A percentile compares a stretch with the other conserved stretches of the same genome.
phyloP scores from a whole-genome alignment of 2,797 vertebrate genomes.

The Ctenosaura bakeri region DNA sequence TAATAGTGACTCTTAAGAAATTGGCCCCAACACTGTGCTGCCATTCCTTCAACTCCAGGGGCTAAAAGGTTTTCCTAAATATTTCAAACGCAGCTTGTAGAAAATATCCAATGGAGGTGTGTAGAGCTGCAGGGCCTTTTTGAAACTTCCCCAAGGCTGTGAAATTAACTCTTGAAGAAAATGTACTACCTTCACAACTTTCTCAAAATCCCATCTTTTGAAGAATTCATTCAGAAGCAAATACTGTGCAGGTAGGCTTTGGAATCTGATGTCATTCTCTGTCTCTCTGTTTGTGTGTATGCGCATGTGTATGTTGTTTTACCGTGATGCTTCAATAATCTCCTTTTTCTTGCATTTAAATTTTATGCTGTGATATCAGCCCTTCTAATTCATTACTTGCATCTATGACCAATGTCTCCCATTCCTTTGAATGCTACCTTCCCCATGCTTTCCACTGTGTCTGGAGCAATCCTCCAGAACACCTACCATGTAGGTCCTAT shows the following conservation, averaged over 20 bases:
- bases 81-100: background rate
- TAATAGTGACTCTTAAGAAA: constrained; percentile 53
- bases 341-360: background rate
- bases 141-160: background rate
- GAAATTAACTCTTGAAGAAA: background rate
- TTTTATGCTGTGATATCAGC: background rate
- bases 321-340: background rate
- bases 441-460: background rate
- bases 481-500: background rate
- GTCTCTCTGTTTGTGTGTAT: too few species aligned
- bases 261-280: background rate
- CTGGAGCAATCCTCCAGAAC: background rate
- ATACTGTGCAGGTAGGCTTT: background rate
- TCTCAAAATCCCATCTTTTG: background rate
- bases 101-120: background rate
- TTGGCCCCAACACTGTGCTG: constrained; percentile 24
- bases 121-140: background rate
- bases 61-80: background rate
- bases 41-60: constrained; percentile 55
- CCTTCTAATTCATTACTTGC: background rate
- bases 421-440: background rate
- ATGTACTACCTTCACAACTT: background rate
- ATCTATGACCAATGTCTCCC: background rate
- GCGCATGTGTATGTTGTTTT: background rate
- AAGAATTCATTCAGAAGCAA: background rate